Base-by-base conservation (phyloP, 2,888 invertebrate genomes). In the Lycia hirtaria region DNA sequence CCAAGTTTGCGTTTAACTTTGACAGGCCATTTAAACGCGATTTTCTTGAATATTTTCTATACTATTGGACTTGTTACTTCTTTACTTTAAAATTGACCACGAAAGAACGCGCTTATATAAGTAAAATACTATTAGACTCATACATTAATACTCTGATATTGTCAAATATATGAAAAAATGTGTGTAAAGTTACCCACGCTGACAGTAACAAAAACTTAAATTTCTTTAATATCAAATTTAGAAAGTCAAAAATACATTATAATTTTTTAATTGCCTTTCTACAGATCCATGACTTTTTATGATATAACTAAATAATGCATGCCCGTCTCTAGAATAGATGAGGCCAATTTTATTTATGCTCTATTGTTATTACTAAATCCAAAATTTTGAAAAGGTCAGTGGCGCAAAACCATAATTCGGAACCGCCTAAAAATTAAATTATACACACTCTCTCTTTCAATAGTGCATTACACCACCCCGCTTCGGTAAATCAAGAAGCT, bases 381-480 rank as follows among this genome's bases (percentile, higher is more conserved):
- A 15, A 41, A 26, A 26, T 41, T 3, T 26, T 14, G 24, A 15
- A 40, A 41, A 41, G 24, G 41, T 41, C 24, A 41, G 10, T 41
- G 14, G 10, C 10, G 26, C 15, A 10, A 26, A n/a, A 19, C 22
- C 17, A 9, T 22, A 5, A 26, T 41, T 7, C 3, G 1, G 9
- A 14, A 9, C 15, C 14, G 15, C 24, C 14, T 26, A 9, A 3
- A 26, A 26, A 10, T 9, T 9, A 26, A 41, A 24, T 41, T 26
- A 15, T n/a, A n/a, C n/a, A n/a, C 17, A 35, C 10, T 35, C 6
- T 26, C 24, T 24, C 15, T 26, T 26, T 24, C 9, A 41, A 24
- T 35, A 24, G 22, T 14, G 5, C 4, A 14, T 41, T 41, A 9
- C 22, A 10, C 22, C 22, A 38, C 22, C 7, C n/a, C n/a, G n/a